Conservation (phyloP, 2,797 vertebrate species). For the Pampus argenteus region DNA sequence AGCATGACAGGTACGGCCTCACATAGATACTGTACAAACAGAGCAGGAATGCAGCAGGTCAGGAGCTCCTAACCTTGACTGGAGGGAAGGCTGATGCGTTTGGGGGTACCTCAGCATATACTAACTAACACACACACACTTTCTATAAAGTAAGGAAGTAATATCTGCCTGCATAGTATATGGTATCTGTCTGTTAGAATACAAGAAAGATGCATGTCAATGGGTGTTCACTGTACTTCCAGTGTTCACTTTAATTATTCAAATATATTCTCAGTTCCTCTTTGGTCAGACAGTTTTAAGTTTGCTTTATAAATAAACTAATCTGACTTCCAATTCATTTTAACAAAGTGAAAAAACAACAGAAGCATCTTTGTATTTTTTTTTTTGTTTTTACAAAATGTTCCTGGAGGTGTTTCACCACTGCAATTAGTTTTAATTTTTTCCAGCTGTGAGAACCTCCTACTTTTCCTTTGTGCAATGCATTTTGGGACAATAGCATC, state of each 20-base stretch:
- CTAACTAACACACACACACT: conserved; percentile 8
- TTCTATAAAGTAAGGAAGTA: neutral
- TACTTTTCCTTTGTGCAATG: neutral
- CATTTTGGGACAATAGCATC: neutral
- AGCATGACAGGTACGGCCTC: conserved; percentile 49
- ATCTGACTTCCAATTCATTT: neutral
- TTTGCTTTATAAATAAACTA: neutral
- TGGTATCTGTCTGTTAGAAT: neutral
- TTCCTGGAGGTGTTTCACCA: conserved; percentile 4
- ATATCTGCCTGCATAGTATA: neutral
- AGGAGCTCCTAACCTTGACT: conserved; percentile 39
- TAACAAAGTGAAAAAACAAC: neutral
- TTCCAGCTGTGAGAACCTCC: conserved; percentile 14
- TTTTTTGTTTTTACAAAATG: conserved; percentile 13
- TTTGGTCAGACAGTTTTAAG: neutral
- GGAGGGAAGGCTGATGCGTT: conserved; percentile 18
- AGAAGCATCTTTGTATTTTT: neutral
- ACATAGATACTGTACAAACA: conserved; percentile 67
- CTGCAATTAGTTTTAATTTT: conserved; percentile 14
- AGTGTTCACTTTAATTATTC: neutral
- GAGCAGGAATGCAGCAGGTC: conserved; percentile 54
- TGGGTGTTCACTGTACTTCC: neutral
- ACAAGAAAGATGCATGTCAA: neutral
- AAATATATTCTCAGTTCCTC: neutral
- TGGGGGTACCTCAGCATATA: neutral